Evolutionary conservation across 2,113 vertebrate genomes (phyloP), one percentile per base, ranked within the genome.

Genomic region (Psittacula cyanocephala): DNA sequence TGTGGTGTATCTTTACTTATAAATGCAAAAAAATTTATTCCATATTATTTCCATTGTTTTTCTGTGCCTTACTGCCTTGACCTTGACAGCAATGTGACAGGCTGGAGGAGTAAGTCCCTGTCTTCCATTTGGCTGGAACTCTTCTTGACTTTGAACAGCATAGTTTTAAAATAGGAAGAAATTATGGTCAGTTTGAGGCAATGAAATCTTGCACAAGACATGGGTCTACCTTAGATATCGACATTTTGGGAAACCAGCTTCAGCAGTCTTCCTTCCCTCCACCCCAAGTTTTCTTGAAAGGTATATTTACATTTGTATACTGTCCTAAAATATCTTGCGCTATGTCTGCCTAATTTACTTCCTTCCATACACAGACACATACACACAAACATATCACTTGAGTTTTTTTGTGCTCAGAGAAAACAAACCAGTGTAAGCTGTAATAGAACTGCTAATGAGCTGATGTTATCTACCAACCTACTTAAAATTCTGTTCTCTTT

Each of bases 371-470:
- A 81, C 80, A 96, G 80, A 89, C 78, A 95, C 37, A 76, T 59
- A 95, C 76, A 89, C 85, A 75, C 50, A 95, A 69, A 96, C 86
- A 77, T 79, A 93, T 91, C n/a, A 80, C 31, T 84, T 55, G 62
- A 53, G 29, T 62, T 50, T 89, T 86, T 67, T 67, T 86, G 60
- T 90, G 79, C 86, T 89, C 41, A 46, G 44, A 96, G 84, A 97
- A 97, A 96, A 88, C 76, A 96, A 97, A 97, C 84, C 89, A 81
- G 39, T 92, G 93, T 95, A 97, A 86, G 86, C 84, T 82, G 90
- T 95, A 96, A 97, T 95, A 95, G 76, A 98, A 96, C 95, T 92
- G 94, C 95, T 98, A 98, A 97, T 97, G 96, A 98, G 93, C 69
- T 97, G 93, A 97, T 97, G 93, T 63, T 98, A 97, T 97, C 96